These are phyloP conservation scores for Patella pellucida DNA, from an alignment of 2,888 invertebrate genomes.

Conservation along the genomic window DNA sequence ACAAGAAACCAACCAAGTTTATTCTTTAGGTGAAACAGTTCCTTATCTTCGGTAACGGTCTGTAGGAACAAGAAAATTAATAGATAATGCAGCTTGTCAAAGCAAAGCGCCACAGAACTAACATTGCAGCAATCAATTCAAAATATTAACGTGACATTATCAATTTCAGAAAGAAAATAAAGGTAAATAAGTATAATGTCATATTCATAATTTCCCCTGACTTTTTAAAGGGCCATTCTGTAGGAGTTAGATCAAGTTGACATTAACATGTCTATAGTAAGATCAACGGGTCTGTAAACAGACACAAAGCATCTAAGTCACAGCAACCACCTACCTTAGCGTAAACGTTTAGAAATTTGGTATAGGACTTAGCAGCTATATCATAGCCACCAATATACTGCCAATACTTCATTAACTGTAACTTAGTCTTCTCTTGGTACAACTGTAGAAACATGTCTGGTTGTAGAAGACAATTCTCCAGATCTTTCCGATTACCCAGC, in stretches of 20 bases:
- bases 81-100: too few species aligned
- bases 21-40: slow-evolving; percentile 28
- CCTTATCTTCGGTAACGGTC: slow-evolving; percentile 17
- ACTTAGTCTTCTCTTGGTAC: slow-evolving; percentile 40
- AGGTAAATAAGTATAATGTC: too few species aligned
- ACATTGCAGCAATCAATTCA: too few species aligned
- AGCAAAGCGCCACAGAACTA: too few species aligned
- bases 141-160: too few species aligned
- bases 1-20: slow-evolving; percentile 41
- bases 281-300: too few species aligned
- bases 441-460: slow-evolving; percentile 42
- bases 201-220: too few species aligned
- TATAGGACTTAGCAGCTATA: slow-evolving; percentile 36
- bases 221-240: too few species aligned
- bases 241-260: too few species aligned
- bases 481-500: slow-evolving; percentile 34
- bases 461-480: slow-evolving; percentile 36
- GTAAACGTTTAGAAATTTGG: slow-evolving; percentile 29
- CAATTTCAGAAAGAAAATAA: too few species aligned
- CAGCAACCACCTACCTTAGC: slow-evolving; percentile 26
- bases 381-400: slow-evolving; percentile 44
- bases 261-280: too few species aligned
- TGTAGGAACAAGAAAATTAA: not conserved
- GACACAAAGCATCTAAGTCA: too few species aligned
- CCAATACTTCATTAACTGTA: slow-evolving; percentile 49